Evolutionary conservation across 2,113 vertebrate species (phyloP).

Genomic region (Gambusia affinis): DNA sequence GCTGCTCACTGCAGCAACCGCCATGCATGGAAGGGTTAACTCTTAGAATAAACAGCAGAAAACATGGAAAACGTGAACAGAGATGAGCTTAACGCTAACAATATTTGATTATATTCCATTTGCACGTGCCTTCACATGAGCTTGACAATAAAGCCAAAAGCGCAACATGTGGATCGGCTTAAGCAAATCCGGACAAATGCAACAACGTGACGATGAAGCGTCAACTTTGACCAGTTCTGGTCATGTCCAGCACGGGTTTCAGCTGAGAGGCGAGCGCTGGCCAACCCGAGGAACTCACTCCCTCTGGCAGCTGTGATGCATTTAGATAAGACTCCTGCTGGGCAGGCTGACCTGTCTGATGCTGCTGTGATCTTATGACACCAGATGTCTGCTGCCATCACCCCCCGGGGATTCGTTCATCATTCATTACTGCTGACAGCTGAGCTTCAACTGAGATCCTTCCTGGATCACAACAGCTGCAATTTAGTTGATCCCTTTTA

Average conservation of each 20-base stretch:
- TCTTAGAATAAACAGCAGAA: too few species aligned
- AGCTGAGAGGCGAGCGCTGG: conserved; percentile 1
- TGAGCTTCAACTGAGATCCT: conserved; percentile 5
- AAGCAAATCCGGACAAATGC: too few species aligned
- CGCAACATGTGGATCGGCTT: too few species aligned
- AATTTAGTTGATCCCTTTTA: neutral
- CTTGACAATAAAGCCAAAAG: too few species aligned
- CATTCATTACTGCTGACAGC: conserved; percentile 6
- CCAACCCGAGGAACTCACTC: conserved; percentile 15
- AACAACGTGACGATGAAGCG: too few species aligned
- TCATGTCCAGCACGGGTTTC: conserved; percentile 23
- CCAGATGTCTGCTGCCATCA: conserved; percentile 3
- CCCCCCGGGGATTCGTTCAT: neutral
- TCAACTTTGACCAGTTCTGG: neutral
- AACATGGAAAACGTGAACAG: too few species aligned
- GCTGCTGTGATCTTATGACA: conserved; percentile 6
- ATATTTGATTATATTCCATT: too few species aligned
- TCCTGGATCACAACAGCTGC: neutral
- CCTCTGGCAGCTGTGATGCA: conserved; percentile 1
- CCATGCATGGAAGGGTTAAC: too few species aligned
- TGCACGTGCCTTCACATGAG: too few species aligned
- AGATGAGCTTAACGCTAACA: too few species aligned
- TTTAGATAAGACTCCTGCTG: conserved; percentile 21
- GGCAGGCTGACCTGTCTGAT: conserved; percentile 6
- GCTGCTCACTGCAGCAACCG: too few species aligned